These are phyloP conservation scores for Pogonognathellus flavescens DNA, from an alignment of 1,140 invertebrate genomes.

Conservation along the genomic window DNA sequence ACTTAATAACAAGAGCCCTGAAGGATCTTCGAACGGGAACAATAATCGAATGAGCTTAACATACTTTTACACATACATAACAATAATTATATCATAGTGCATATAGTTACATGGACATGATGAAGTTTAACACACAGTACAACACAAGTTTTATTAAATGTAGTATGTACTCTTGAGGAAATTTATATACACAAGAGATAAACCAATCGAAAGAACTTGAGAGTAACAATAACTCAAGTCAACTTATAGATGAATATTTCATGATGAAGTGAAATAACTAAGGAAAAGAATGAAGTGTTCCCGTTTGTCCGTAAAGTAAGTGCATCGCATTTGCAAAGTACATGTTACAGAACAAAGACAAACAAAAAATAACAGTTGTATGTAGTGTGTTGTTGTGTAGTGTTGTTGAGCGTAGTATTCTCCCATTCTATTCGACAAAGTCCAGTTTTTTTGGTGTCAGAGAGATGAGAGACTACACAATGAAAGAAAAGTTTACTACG, in stretches of 20 bases:
- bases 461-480: background rate
- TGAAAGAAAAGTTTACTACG: too few species aligned
- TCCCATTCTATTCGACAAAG: background rate
- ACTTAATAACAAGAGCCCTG: background rate
- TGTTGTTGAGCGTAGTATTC: background rate
- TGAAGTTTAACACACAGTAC: too few species aligned
- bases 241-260: conserved; percentile 41
- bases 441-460: background rate
- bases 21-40: conserved; percentile 33
- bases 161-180: too few species aligned
- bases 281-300: background rate
- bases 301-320: conserved; percentile 1
- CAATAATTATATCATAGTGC: too few species aligned
- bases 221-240: conserved; percentile 35
- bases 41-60: conserved; percentile 27
- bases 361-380: conserved; percentile 21
- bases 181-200: background rate
- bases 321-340: too few species aligned
- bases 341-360: background rate
- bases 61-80: background rate
- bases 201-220: background rate
- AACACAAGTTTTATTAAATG: too few species aligned
- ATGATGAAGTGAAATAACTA: background rate
- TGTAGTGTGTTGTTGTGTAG: background rate
- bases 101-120: too few species aligned